Conservation (phyloP, 23 tunicate species). For the Trididemnum nubilum region DNA sequence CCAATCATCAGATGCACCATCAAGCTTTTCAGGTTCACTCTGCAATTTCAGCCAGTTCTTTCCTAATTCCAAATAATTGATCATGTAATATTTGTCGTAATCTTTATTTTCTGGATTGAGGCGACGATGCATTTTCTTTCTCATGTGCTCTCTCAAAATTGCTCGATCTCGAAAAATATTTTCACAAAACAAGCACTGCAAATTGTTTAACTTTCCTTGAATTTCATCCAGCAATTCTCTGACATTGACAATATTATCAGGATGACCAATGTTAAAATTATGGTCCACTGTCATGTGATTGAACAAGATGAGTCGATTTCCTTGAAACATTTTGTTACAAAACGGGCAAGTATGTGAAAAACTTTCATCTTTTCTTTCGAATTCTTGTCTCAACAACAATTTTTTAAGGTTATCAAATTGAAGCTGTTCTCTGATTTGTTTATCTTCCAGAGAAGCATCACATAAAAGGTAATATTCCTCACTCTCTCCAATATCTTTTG, state of each 20-base stretch:
- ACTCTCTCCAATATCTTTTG: constrained; percentile 60
- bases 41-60: constrained; percentile 87
- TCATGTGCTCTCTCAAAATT: constrained; percentile 89
- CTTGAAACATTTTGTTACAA: constrained; percentile 75
- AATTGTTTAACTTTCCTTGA: constrained; percentile 48
- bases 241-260: constrained; percentile 85
- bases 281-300: constrained; percentile 94
- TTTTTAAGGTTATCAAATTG: constrained; percentile 67
- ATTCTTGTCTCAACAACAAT: constrained; percentile 59
- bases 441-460: constrained; percentile 92
- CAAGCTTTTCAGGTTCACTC: constrained; percentile 67
- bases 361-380: constrained; percentile 68
- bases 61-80: constrained; percentile 85
- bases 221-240: constrained; percentile 82
- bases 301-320: constrained; percentile 74
- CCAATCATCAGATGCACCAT: constrained; percentile 65
- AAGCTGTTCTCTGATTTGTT: constrained; percentile 74
- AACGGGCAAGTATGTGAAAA: constrained; percentile 88
- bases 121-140: constrained; percentile 87
- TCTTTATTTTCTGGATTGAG: constrained; percentile 84
- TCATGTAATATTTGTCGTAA: constrained; percentile 86
- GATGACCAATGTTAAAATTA: constrained; percentile 94
- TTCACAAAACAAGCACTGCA: constrained; percentile 91
- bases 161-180: constrained; percentile 86
- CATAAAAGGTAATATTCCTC: constrained; percentile 89